A percentile compares a stretch with the other conserved stretches of the same genome.
Conservation (phyloP, 1,140 invertebrate genomes). For the Paraescarpia echinospica region DNA sequence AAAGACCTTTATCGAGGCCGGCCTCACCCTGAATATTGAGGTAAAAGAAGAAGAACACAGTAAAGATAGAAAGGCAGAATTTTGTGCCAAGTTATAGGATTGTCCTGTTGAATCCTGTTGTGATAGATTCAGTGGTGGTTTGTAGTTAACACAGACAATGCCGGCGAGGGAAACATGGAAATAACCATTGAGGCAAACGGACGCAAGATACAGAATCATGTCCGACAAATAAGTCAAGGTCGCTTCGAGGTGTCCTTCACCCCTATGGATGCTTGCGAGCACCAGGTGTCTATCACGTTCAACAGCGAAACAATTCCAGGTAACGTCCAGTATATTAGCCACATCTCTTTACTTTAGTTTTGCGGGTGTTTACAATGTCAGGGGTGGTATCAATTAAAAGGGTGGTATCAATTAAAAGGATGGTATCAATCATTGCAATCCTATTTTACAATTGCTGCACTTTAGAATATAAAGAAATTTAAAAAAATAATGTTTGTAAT, state of each 20-base stretch:
- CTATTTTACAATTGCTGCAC: too few species aligned
- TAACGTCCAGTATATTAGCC: constrained; percentile 33
- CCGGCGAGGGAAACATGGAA: constrained; percentile 96
- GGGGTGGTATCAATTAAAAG: too few species aligned
- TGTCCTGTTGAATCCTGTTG: too few species aligned
- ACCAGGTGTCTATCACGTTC: constrained; percentile 94
- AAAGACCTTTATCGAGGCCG: too few species aligned
- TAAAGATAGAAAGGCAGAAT: background rate
- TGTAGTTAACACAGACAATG: constrained; percentile 93
- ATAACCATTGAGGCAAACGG: constrained; percentile 92
- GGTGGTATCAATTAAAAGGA: too few species aligned
- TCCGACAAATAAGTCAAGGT: constrained; percentile 92
- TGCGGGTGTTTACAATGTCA: too few species aligned
- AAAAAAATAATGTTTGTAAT: too few species aligned
- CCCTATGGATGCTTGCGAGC: constrained; percentile 88
- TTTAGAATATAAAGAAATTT: too few species aligned
- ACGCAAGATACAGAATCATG: constrained; percentile 93
- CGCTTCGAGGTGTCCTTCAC: constrained; percentile 95
- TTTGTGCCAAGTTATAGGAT: too few species aligned
- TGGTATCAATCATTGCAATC: too few species aligned
- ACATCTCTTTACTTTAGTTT: too few species aligned
- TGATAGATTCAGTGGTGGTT: background rate
- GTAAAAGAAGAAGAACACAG: background rate
- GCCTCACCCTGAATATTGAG: too few species aligned
- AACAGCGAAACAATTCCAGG: constrained; percentile 96